These are phyloP conservation scores for Ahaetulla prasina DNA, from an alignment of 2,113 vertebrate species.

Conservation along the genomic window DNA sequence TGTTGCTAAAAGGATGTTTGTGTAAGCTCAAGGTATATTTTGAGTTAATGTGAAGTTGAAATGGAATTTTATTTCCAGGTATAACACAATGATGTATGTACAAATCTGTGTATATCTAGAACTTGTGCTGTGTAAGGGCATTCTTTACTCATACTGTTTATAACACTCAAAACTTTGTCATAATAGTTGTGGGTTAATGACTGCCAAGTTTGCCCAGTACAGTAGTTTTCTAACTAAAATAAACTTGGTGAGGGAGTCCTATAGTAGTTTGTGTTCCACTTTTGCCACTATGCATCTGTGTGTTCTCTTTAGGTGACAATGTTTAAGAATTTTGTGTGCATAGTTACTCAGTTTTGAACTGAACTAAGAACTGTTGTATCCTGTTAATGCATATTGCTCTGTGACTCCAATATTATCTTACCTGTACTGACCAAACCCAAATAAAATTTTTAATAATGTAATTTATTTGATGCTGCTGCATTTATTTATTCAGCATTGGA, in stretches of 20 bases:
- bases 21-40: constrained; percentile 87
- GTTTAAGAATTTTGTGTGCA: constrained; percentile 85
- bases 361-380: constrained; percentile 85
- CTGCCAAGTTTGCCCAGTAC: constrained; percentile 81
- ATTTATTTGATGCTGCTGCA: constrained; percentile 47
- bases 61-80: constrained; percentile 76
- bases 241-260: constrained; percentile 80
- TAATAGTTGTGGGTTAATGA: constrained; percentile 81
- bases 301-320: constrained; percentile 85
- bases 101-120: constrained; percentile 80
- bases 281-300: constrained; percentile 80
- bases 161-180: constrained; percentile 69
- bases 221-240: constrained; percentile 80
- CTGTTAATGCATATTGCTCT: constrained; percentile 94
- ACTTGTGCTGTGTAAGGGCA: constrained; percentile 77
- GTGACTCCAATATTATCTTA: constrained; percentile 94
- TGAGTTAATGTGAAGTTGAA: constrained; percentile 85
- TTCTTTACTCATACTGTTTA: constrained; percentile 73
- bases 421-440: constrained; percentile 99
- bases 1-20: constrained; percentile 81
- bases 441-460: constrained; percentile 98
- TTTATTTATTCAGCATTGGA: constrained; percentile 7
- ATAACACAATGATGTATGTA: constrained; percentile 78
- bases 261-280: constrained; percentile 84
- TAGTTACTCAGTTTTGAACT: constrained; percentile 90